Conservation (phyloP, 2,113 vertebrate genomes). For the Neomonachus schauinslandi region DNA sequence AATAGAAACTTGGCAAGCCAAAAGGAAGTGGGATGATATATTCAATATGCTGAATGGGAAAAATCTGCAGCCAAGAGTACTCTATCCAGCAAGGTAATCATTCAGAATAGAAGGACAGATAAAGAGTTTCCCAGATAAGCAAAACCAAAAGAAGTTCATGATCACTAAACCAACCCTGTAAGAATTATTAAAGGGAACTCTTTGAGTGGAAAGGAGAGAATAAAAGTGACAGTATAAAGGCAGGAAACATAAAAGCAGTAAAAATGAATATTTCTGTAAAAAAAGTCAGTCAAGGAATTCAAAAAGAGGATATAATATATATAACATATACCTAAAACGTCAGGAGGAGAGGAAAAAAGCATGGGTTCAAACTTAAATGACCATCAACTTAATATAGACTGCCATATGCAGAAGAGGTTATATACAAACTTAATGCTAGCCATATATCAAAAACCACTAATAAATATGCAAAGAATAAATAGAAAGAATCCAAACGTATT, state of each 20-base stretch:
- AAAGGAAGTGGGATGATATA: not conserved
- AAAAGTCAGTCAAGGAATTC: not conserved
- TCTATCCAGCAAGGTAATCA: not conserved
- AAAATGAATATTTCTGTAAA: not conserved
- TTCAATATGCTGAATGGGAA: not conserved
- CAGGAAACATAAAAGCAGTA: not conserved
- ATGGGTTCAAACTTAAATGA: not conserved
- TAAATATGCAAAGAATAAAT: not conserved
- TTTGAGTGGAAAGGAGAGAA: not conserved
- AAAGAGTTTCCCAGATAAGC: not conserved
- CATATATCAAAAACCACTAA: not conserved
- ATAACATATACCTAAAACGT: not conserved
- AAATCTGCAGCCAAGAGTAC: not conserved
- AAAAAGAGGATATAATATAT: not conserved
- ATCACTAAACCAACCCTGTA: not conserved
- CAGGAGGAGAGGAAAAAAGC: not conserved
- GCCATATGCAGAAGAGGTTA: not conserved
- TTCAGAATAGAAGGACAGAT: not conserved
- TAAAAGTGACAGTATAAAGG: not conserved
- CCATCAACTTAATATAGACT: not conserved
- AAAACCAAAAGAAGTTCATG: not conserved
- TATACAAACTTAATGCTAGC: not conserved
- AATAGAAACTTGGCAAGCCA: not conserved
- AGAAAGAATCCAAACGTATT: not conserved
- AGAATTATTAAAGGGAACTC: not conserved